These are phyloP conservation scores for Amblyjoppa fuscipennis DNA, from an alignment of 2,888 invertebrate species.

Conservation along the genomic window DNA sequence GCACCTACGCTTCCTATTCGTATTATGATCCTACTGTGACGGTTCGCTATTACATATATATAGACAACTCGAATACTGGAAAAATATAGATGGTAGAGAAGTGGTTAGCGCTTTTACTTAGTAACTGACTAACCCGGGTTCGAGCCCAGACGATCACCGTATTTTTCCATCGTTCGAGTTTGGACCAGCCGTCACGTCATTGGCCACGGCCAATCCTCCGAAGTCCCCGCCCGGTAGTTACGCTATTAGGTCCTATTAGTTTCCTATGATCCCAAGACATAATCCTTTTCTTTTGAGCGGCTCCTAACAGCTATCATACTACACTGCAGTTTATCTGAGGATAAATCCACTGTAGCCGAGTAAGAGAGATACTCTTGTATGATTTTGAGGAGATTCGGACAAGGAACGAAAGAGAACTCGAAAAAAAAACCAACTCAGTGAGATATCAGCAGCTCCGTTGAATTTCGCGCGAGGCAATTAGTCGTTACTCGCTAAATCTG, in stretches of 20 bases:
- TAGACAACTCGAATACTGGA: too few relatives aligned
- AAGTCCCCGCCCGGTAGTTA: too few relatives aligned
- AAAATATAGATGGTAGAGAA: too few relatives aligned
- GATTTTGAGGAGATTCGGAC: background rate
- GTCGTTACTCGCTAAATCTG: conserved; percentile 48
- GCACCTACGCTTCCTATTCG: background rate
- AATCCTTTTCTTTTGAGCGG: background rate
- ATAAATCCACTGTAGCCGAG: background rate
- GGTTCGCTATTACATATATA: too few relatives aligned
- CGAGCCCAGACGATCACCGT: too few relatives aligned
- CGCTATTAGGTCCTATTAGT: too few relatives aligned
- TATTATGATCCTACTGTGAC: too few relatives aligned
- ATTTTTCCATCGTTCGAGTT: too few relatives aligned
- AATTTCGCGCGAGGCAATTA: conserved; percentile 54
- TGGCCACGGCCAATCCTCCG: too few relatives aligned
- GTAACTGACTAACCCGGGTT: too few relatives aligned
- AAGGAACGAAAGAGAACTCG: background rate
- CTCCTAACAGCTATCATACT: background rate
- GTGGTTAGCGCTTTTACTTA: too few relatives aligned
- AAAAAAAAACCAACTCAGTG: background rate
- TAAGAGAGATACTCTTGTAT: background rate
- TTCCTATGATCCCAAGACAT: background rate
- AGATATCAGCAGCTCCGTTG: conserved; percentile 33
- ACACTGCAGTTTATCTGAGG: background rate
- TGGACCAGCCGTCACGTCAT: too few relatives aligned